Evolutionary conservation across 2,797 vertebrate species (phyloP), one percentile per base, ranked within the genome.

Genomic region (Manis crassicaudata): DNA sequence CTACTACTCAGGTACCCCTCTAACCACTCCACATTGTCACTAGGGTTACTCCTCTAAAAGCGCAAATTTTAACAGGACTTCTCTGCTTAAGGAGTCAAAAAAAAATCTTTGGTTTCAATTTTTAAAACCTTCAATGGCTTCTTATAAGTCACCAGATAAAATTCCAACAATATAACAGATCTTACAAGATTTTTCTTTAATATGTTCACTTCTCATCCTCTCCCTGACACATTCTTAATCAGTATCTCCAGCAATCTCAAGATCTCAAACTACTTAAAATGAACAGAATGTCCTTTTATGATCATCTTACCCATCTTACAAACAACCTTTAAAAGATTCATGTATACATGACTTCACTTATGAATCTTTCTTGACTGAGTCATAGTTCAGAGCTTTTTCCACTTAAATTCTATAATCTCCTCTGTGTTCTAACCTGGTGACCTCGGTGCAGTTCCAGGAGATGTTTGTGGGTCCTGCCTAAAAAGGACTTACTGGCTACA

Each of bases 201-300:
- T 60, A 87, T 65, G 54, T 29, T 84, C 56, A 72, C 16, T 82
- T 90, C n/a, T 46, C 46, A 72, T 82, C 29, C 14, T 63, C 52
- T 88, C 40, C 50, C 35, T 93, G 52, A 77, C 20, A 77, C 37
- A 73, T 5, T 65, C 25, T 50, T 77, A 68, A 68, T 12, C 43
- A 91, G 8, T 86, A 86, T 73, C 90, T 95, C 84, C 63, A 93
- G 12, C 58, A 72, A 86, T 56, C 43, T 76, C 16, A 40, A 76
- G 23, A 54, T 60, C 37, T 92, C 50, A 35, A 91, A 67, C 37
- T 58, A 58, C 16, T 32, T 79, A 37, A 82, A 88, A 81, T 63
- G n/a, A 60, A 7, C 27, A 91, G 54, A 93, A 91, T 60, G 88
- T 43, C 50, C 32, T 54, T 73, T 56, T 25, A 60, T 16, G 50